phyloP scores from a whole-genome alignment of 2,113 vertebrate genomes.

The Lampris incognitus region DNA sequence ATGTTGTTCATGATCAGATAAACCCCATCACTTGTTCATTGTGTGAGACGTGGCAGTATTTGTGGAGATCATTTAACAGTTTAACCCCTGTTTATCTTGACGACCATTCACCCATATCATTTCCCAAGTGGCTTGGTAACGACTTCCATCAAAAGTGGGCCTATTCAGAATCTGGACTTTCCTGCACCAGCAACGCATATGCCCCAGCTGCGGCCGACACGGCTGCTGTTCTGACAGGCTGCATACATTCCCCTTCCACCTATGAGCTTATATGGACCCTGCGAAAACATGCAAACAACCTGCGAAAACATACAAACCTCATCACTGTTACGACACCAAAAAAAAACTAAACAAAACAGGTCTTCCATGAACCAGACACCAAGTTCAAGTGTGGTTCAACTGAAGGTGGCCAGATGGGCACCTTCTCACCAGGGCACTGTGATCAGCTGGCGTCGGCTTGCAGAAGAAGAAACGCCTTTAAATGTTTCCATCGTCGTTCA shows the following conservation, averaged over 20 bases:
- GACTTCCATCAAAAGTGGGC: neutral
- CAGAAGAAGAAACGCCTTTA: neutral
- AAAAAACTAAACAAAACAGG: conserved; percentile 2
- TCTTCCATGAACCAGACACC: conserved; percentile 42
- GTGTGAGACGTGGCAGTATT: conserved; percentile 47
- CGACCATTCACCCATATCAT: neutral
- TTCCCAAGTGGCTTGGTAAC: conserved; percentile 2
- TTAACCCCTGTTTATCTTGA: neutral
- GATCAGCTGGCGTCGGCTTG: neutral
- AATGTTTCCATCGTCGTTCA: neutral
- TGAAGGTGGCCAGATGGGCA: neutral
- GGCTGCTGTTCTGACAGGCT: neutral
- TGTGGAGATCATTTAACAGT: neutral
- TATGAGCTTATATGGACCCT: neutral
- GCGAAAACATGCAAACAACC: neutral
- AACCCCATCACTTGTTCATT: conserved; percentile 42
- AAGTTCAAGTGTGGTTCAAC: neutral
- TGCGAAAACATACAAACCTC: neutral
- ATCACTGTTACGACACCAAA: conserved; percentile 24
- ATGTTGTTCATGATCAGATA: conserved; percentile 15
- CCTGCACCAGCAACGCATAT: conserved; percentile 31
- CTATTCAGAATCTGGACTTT: neutral
- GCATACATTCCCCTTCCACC: conserved; percentile 9
- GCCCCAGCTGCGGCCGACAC: conserved; percentile 19
- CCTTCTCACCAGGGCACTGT: conserved; percentile 36